Conservation (phyloP, 2,888 invertebrate species). For the Alloscopus bannaensis region DNA sequence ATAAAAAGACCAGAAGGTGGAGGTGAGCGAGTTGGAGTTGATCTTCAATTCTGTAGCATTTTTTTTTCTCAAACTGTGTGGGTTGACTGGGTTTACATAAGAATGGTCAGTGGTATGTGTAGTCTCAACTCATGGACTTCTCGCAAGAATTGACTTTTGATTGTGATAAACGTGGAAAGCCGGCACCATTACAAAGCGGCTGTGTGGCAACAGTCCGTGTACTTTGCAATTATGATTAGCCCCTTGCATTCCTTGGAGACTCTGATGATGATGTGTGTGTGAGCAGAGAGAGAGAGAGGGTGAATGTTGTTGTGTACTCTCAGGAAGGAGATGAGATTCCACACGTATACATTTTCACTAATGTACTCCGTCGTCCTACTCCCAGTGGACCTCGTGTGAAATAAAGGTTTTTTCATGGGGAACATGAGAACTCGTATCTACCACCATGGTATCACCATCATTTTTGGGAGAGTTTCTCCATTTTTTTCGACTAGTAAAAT, state of each 20-base stretch:
- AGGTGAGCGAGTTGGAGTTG: background rate
- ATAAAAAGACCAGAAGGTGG: constrained; percentile 3
- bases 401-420: background rate
- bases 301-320: background rate
- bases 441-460: background rate
- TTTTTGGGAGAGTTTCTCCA: background rate
- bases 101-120: background rate
- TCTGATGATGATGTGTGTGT: too few relatives aligned
- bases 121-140: background rate
- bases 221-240: too few relatives aligned
- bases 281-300: too few relatives aligned
- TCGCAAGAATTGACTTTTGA: background rate
- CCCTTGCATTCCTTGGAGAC: too few relatives aligned
- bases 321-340: background rate
- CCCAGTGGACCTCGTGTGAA: background rate
- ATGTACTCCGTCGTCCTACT: background rate
- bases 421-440: background rate
- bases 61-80: background rate
- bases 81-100: background rate
- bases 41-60: constrained; percentile 2
- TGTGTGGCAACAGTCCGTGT: background rate
- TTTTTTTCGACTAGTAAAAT: background rate
- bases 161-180: too few relatives aligned
- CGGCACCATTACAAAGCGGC: background rate
- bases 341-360: background rate